Base-by-base conservation (phyloP, 2,888 invertebrate genomes). In the Eristalinus sepulchralis region DNA sequence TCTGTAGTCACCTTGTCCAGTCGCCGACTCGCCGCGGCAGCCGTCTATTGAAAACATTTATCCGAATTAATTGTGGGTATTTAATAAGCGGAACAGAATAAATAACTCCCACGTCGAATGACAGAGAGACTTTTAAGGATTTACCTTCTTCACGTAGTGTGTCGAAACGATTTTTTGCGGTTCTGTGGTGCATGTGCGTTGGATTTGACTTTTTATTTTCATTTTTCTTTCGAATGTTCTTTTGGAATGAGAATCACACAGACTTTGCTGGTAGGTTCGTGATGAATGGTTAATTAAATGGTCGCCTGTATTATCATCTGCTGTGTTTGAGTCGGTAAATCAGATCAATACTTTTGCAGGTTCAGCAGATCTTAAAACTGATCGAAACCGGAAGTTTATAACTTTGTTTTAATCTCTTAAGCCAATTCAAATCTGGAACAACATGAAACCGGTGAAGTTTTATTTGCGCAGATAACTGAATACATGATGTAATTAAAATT, bases 41-140 rank as follows among this genome's bases (percentile, higher is more conserved):
- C 34, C 63, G 20, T 47, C 71, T 53, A 55, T 67, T 53, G 66
- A 72, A 72, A 80, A 80, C 75, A 81, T 81, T 75, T 81, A 75
- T 81, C 75, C 75, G 68, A 75, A 81, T 81, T 81, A 81, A 81
- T 75, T 81, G 81, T 81, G 75, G 81, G 55, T 33, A 63, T 68
- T 80, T 80, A 75, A 81, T 59, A 75, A 33, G 81, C 63, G 81
- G 75, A 81, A 81, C 81, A 60, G 47, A 68, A 75, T 81, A 73
- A 75, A 81, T 81, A 81, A 81, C 81, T 81, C 81, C 81, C 81
- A 81, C 81, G 81, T 75, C 57, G 81, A 81, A 81, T 47, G 70
- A 73, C 57, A 55, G 68, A 57, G 63, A 73, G 70, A 63, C 75
- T 81, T 73, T 81, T 70, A 75, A 75, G 63, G 75, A 70, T 75